Conservation (phyloP, 30 jellyfish, hydroid and myxozoan genomes). For the Kudoa iwatai region DNA sequence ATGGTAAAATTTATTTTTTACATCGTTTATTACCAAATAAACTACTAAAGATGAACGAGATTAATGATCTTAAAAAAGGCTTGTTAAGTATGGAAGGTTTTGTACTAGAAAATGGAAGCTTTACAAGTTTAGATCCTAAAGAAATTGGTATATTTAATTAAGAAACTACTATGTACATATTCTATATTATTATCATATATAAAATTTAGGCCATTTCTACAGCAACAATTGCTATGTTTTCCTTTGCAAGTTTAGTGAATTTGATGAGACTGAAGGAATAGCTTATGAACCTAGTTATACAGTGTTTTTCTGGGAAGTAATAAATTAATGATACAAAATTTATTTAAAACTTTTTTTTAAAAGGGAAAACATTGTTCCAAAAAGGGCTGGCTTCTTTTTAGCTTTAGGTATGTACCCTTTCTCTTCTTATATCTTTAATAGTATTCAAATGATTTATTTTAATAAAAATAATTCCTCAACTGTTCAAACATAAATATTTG, state of each 20-base stretch:
- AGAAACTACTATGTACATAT: no score
- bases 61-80: background rate
- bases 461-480: no score
- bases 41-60: no score
- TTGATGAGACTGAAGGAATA: slow-evolving; percentile 20
- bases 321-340: background rate
- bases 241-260: slow-evolving; percentile 63
- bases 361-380: slow-evolving; percentile 59
- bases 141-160: no score
- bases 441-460: no score
- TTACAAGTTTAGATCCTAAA: no score
- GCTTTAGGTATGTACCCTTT: slow-evolving; percentile 12
- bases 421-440: background rate
- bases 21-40: no score
- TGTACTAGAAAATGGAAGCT: slow-evolving; percentile 16
- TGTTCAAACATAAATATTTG: no score
- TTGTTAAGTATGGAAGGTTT: slow-evolving; percentile 84
- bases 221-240: slow-evolving; percentile 84
- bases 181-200: no score
- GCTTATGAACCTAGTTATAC: slow-evolving; percentile 70
- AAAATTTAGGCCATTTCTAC: slow-evolving; percentile 16
- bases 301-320: slow-evolving; percentile 92
- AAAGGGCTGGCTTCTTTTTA: slow-evolving; percentile 89
- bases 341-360: background rate
- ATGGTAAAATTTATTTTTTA: no score